Evolutionary conservation across 2,113 vertebrate genomes (phyloP), one percentile per base, ranked within the genome.

Genomic region (Ciconia maguari): DNA sequence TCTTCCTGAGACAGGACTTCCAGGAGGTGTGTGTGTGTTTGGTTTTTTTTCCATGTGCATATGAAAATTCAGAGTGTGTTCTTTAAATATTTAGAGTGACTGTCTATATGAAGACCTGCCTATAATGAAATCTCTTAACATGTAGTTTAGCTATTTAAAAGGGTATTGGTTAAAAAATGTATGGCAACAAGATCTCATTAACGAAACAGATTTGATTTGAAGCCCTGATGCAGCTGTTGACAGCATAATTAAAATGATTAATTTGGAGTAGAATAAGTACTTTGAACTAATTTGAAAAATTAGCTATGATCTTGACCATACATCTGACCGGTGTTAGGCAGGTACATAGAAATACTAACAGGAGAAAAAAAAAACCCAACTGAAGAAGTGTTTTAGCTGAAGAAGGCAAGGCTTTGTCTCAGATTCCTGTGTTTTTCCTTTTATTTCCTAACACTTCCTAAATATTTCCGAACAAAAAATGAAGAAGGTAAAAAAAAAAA

Each of bases 161-260:
- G 69, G 86, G 49, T 83, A 84, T 65, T 82, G 51, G 26, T 36
- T 94, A 90, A 95, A 97, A 90, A 78, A 58, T 15, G 27, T 79
- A n/a, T 66, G 72, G 82, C 89, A 92, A 92, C 58, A 92, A 87
- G 97, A 96, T 86, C 93, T 97, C 93, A 89, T 97, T 97, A 97
- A 97, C 2, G 17, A 95, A 95, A 89, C 41, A 91, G 78, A 76
- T 97, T 97, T 97, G 94, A 97, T 96, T 91, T 96, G 97, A 97
- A 97, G 87, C 93, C 83, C 81, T 94, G 92, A 97, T 97, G 91
- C 90, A 95, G 83, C 83, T 96, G 95, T 96, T 98, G 97, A 98
- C 96, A 97, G 92, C 89, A 93, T 97, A 96, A 98, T 98, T 98
- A 97, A 97, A 97, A 97, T 98, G 94, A 98, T 98, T 98, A 96